phyloP scores from a whole-genome alignment of 1,140 invertebrate genomes.

The Brachionus paranguensis region DNA sequence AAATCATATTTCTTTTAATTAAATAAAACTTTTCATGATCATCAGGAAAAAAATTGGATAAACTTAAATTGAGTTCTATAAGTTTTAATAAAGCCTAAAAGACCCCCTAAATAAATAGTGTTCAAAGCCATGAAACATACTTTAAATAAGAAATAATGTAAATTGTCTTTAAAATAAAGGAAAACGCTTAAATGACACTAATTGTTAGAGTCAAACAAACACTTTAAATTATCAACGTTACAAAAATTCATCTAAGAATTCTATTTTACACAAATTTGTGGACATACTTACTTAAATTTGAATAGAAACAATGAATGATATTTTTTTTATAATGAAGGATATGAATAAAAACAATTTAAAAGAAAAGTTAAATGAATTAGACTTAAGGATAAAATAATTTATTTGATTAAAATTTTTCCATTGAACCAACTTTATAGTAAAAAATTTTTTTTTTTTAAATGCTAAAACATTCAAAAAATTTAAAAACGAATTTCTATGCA shows the following conservation, averaged over 20 bases:
- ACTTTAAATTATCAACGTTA: background rate
- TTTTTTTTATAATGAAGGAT: too few species aligned
- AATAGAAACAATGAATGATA: background rate
- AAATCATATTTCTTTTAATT: background rate
- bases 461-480: background rate
- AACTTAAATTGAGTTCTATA: background rate
- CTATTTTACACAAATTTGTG: background rate
- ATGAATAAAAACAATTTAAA: too few species aligned
- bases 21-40: background rate
- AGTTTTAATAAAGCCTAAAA: background rate
- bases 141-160: background rate
- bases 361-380: too few species aligned
- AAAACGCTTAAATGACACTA: background rate
- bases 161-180: background rate
- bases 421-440: too few species aligned
- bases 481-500: background rate
- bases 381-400: too few species aligned
- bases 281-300: background rate
- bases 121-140: background rate
- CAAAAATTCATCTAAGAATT: background rate
- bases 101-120: background rate
- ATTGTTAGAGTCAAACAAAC: background rate
- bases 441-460: too few species aligned
- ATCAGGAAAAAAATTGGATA: background rate
- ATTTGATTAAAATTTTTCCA: too few species aligned